phyloP scores from a whole-genome alignment of 1,140 invertebrate species.

The Lepeophtheirus salmonis region DNA sequence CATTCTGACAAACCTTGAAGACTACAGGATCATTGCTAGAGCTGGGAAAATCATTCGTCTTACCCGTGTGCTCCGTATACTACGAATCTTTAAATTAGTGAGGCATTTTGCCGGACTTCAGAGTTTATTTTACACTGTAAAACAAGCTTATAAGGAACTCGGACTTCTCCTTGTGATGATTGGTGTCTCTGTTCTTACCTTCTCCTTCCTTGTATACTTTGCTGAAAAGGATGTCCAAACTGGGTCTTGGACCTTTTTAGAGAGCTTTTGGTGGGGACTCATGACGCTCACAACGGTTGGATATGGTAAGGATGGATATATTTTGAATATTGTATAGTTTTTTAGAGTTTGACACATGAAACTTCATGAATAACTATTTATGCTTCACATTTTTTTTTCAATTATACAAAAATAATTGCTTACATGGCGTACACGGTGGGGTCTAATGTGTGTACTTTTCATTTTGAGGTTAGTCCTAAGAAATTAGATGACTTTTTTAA shows the following conservation, averaged over 20 bases:
- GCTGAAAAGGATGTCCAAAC: neutral
- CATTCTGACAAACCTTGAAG: neutral
- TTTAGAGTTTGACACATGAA: too few species aligned
- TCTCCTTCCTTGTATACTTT: conserved; percentile 4
- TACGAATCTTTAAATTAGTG: neutral
- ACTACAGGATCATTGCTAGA: neutral
- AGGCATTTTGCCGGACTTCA: conserved; percentile 2
- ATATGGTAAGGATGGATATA: too few species aligned
- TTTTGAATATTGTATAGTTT: too few species aligned
- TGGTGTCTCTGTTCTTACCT: neutral
- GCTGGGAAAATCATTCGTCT: neutral
- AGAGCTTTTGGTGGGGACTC: conserved; percentile 3
- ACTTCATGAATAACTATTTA: too few species aligned
- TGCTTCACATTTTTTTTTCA: too few species aligned
- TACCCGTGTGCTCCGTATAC: neutral
- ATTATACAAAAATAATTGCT: too few species aligned
- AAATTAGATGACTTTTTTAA: too few species aligned
- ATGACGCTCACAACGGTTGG: neutral
- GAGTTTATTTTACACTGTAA: neutral
- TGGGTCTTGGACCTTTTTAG: neutral
- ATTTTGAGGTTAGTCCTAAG: too few species aligned
- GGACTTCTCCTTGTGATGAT: neutral
- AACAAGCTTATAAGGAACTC: conserved; percentile 1
- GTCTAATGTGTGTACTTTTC: too few species aligned
- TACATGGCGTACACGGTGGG: too few species aligned